Evolutionary conservation across 2,888 invertebrate genomes (phyloP).

Genomic region (Patella ulyssiponensis): DNA sequence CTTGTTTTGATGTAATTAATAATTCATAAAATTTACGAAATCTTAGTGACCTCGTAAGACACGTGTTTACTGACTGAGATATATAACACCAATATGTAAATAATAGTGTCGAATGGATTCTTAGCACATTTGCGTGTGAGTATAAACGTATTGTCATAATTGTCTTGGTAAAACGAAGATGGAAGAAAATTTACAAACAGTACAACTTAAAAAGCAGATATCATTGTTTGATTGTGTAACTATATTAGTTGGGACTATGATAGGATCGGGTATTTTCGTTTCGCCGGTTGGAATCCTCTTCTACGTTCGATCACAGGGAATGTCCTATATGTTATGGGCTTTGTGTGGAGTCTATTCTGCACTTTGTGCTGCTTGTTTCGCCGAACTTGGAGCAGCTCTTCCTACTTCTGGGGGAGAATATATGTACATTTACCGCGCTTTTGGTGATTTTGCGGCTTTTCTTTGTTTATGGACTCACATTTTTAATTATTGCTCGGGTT

Average conservation of each 20-base stretch:
- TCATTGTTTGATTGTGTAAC: slow-evolving; percentile 59
- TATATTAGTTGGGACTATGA: slow-evolving; percentile 81
- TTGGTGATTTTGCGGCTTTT: slow-evolving; percentile 69
- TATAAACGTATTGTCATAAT: too few species aligned
- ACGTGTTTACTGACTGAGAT: too few species aligned
- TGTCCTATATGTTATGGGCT: slow-evolving; percentile 91
- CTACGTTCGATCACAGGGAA: slow-evolving; percentile 80
- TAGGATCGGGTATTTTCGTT: slow-evolving; percentile 96
- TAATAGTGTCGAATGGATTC: too few species aligned
- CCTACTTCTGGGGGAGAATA: slow-evolving; percentile 76
- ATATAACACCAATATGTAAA: too few species aligned
- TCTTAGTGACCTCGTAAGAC: too few species aligned
- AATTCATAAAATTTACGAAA: too few species aligned
- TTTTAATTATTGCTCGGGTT: slow-evolving; percentile 65
- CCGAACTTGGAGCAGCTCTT: slow-evolving; percentile 91
- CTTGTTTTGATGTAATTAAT: too few species aligned
- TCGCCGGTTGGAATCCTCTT: slow-evolving; percentile 91
- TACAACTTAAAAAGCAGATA: slow-evolving; percentile 59
- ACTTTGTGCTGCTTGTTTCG: slow-evolving; percentile 89
- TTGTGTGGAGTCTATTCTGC: slow-evolving; percentile 84
- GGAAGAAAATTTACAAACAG: slow-evolving; percentile 17
- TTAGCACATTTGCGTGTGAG: too few species aligned
- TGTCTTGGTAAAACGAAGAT: too few species aligned
- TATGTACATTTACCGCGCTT: slow-evolving; percentile 74
- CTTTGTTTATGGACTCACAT: slow-evolving; percentile 69